phyloP scores from a whole-genome alignment of 1,140 invertebrate species.

The Trinorchestia longiramus region DNA sequence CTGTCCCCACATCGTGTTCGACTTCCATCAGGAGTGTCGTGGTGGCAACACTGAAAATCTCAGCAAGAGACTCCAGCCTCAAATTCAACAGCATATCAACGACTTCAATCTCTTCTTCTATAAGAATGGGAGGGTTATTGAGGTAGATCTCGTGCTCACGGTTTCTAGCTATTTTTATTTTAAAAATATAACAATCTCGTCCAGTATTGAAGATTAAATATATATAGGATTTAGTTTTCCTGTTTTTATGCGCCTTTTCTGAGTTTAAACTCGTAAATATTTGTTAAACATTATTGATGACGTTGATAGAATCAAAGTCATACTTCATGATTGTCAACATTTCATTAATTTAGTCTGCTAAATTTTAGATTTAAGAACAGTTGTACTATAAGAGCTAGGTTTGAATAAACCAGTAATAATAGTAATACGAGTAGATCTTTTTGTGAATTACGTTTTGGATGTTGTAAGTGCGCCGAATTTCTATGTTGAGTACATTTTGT shows the following conservation, averaged over 20 bases:
- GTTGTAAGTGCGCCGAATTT: neutral
- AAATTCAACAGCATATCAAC: slow-evolving; percentile 80
- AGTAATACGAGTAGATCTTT: neutral
- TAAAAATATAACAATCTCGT: too few relatives aligned
- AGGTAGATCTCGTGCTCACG: slow-evolving; percentile 65
- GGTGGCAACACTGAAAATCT: slow-evolving; percentile 75
- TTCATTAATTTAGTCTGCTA: neutral
- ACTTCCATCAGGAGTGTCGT: slow-evolving; percentile 89
- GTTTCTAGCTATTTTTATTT: too few relatives aligned
- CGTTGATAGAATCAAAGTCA: neutral
- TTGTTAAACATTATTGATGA: neutral
- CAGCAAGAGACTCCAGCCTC: slow-evolving; percentile 79
- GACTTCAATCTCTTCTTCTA: slow-evolving; percentile 80
- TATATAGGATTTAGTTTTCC: too few relatives aligned
- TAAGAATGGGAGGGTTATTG: slow-evolving; percentile 71
- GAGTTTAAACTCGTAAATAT: neutral
- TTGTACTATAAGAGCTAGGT: neutral
- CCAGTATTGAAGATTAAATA: too few relatives aligned
- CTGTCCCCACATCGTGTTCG: slow-evolving; percentile 87
- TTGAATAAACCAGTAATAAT: neutral
- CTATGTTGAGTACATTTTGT: neutral
- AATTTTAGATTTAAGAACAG: neutral
- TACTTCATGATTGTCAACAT: neutral
- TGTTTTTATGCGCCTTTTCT: neutral
- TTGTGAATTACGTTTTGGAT: too few relatives aligned